Conservation (phyloP, 2,888 invertebrate genomes). For the Plebejus anna region DNA sequence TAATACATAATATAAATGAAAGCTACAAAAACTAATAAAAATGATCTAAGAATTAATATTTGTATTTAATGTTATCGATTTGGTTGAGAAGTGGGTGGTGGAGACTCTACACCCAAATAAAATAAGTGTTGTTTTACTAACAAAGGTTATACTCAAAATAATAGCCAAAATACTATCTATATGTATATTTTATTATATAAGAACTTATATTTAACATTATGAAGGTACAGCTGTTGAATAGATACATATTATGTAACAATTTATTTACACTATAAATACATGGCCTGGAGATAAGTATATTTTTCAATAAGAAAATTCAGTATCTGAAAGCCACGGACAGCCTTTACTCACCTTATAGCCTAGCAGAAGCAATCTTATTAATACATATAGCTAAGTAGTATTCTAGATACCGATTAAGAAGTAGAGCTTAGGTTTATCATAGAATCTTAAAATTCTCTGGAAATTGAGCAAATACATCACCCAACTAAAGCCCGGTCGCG, state of each 20-base stretch:
- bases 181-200: not conserved
- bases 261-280: not conserved
- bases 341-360: not conserved
- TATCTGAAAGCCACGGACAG: not conserved
- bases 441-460: not conserved
- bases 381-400: not conserved
- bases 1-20: too few species aligned
- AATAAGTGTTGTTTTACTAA: not conserved
- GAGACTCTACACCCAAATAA: too few species aligned
- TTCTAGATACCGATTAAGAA: not conserved
- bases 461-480: not conserved
- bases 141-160: not conserved
- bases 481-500: not conserved
- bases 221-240: not conserved
- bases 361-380: not conserved
- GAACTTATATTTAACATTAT: not conserved
- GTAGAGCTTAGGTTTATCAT: not conserved
- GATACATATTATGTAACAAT: not conserved
- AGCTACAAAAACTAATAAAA: not conserved
- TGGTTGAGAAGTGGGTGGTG: not conserved
- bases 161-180: too few species aligned
- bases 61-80: not conserved
- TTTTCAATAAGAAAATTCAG: too few species aligned
- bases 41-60: not conserved
- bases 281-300: not conserved